phyloP scores from a whole-genome alignment of 2,113 vertebrate genomes.

The Oophaga pumilio region DNA sequence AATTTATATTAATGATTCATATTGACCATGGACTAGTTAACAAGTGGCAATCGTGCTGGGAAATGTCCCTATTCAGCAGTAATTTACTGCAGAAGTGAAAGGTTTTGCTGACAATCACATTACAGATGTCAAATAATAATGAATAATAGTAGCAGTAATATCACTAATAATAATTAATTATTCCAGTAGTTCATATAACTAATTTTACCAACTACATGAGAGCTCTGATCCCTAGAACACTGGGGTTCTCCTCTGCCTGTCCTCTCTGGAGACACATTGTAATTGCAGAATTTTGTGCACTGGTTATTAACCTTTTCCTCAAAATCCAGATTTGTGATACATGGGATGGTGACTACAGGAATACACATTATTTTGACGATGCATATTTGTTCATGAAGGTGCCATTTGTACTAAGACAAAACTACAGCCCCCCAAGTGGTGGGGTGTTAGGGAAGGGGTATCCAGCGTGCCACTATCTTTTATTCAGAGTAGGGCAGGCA shows the following conservation, averaged over 20 bases:
- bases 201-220: neutral
- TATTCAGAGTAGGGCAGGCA: constrained; percentile 84
- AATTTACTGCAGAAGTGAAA: neutral
- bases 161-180: too few relatives aligned
- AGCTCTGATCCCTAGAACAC: neutral
- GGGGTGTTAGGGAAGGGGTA: constrained; percentile 66
- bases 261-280: neutral
- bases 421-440: neutral
- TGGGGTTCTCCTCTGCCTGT: too few relatives aligned
- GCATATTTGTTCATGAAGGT: neutral
- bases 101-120: neutral
- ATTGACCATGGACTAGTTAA: neutral
- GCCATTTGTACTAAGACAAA: neutral
- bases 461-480: constrained; percentile 85
- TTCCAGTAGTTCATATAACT: neutral
- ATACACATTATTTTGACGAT: neutral
- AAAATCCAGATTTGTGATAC: neutral
- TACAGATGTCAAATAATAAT: neutral
- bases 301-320: constrained; percentile 5
- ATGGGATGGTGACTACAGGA: neutral
- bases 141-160: neutral
- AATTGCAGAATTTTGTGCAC: neutral
- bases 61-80: too few relatives aligned
- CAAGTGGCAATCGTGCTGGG: neutral
- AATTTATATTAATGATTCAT: neutral